A percentile compares a stretch with the other conserved stretches of the same genome.
Conservation (phyloP, 2,888 invertebrate species). For the Drosophila phalerata region DNA sequence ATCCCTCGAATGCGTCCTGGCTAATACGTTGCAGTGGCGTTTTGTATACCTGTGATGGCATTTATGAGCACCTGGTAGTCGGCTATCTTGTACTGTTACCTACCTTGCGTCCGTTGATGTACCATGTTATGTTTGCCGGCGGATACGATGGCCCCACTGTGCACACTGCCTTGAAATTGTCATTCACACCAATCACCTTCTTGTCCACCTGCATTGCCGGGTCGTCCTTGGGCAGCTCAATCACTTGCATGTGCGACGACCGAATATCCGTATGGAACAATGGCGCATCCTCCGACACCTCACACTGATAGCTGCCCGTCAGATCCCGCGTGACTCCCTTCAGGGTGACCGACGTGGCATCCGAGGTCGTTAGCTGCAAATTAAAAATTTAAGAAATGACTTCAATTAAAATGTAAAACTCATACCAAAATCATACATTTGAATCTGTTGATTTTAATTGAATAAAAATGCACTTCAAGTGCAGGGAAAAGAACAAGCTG, state of each 20-base stretch:
- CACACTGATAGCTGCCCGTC: constrained; percentile 87
- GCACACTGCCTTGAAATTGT: constrained; percentile 87
- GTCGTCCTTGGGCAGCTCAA: constrained; percentile 87
- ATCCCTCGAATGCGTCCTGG: constrained; percentile 84
- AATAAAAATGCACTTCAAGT: constrained; percentile 27
- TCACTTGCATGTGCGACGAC: constrained; percentile 87
- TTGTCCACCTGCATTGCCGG: constrained; percentile 87
- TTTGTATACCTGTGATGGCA: constrained; percentile 81
- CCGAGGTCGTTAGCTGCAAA: constrained; percentile 86
- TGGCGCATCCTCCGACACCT: constrained; percentile 88
- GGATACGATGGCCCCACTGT: constrained; percentile 87
- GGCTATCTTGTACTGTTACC: constrained; percentile 49
- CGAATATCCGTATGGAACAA: constrained; percentile 87
- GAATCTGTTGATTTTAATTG: constrained; percentile 24
- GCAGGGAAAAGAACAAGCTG: not conserved
- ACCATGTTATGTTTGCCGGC: constrained; percentile 87
- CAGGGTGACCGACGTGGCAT: constrained; percentile 87
- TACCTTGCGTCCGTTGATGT: constrained; percentile 87
- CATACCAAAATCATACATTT: constrained; percentile 4
- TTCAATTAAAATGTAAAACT: constrained; percentile 28
- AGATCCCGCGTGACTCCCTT: constrained; percentile 87
- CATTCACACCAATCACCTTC: constrained; percentile 86
- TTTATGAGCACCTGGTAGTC: constrained; percentile 19
- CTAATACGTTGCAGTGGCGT: constrained; percentile 85
- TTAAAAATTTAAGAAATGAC: not conserved